Base-by-base conservation (phyloP, 2,888 invertebrate species). In the Pyrocoelia pectoralis region DNA sequence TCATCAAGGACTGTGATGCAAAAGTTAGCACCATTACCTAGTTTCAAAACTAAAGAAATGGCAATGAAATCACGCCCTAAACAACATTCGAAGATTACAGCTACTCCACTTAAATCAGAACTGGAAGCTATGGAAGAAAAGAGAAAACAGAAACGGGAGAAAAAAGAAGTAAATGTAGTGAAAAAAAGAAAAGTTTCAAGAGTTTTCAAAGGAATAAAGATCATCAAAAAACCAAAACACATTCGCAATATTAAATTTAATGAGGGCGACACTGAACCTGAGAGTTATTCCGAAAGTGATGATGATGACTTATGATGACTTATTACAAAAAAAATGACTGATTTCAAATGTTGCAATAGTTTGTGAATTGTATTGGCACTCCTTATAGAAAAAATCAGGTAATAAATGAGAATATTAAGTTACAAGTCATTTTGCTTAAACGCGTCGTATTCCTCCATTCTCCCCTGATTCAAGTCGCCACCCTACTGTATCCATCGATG, bases 291-390 rank as follows among this genome's bases (percentile, higher is more conserved):
- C 12, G 38, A 38, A 38, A 38, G 38, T n/a, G 38, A 38, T 38
- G 38, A 38, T 38, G 38, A 38, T 38, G 38, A 38, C 38, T 38
- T 38, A 38, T 38, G n/a, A 38, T 38, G 38, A n/a, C 6, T n/a
- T 12, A 38, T 38, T 38, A 38, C 10, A 38, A 38, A 12, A 24
- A n/a, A 17, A 1, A 2, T 2, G n/a, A 12, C n/a, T 50, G 9
- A 50, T 12, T 29, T 50, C 13, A 50, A 50, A 29, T 50, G 38
- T 38, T 38, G 38, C 38, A n/a, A 9, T 38, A 38, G 38, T 38
- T 38, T n/a, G 38, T 38, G 38, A 8, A 38, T 38, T 38, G 38
- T 38, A 38, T 38, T 38, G 38, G 38, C 12, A 38, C 38, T n/a
- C n/a, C n/a, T n/a, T n/a, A n/a, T n/a, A n/a, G n/a, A n/a, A n/a